Evolutionary conservation across 1,140 invertebrate genomes (phyloP).

Genomic region (Drosophila ficusphila): DNA sequence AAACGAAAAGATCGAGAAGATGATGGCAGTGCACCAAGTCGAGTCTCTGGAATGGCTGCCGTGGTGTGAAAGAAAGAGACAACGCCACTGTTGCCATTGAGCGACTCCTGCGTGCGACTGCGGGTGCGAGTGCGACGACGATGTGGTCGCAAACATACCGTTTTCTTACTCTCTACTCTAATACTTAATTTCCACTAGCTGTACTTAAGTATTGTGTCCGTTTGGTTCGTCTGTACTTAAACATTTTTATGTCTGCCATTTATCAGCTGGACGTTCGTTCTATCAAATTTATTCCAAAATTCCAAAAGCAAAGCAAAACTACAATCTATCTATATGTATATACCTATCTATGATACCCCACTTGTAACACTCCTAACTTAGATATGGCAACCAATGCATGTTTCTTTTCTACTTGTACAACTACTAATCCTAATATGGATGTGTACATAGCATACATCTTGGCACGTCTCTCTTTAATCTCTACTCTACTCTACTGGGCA

Average conservation of each 20-base stretch:
- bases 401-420: conserved; percentile 48
- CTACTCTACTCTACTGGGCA: conserved; percentile 50
- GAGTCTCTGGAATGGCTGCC: conserved; percentile 75
- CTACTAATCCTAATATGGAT: conserved; percentile 37
- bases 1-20: conserved; percentile 36
- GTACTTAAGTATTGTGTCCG: conserved; percentile 82
- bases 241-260: conserved; percentile 84
- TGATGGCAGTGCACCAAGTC: conserved; percentile 53
- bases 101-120: conserved; percentile 58
- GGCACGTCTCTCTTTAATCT: conserved; percentile 49
- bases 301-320: conserved; percentile 70
- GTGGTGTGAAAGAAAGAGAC: conserved; percentile 45
- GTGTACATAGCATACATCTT: conserved; percentile 45
- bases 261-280: conserved; percentile 64
- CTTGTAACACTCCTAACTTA: conserved; percentile 43
- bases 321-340: conserved; percentile 51
- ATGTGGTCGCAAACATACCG: conserved; percentile 60
- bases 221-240: conserved; percentile 84
- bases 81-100: conserved; percentile 73
- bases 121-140: conserved; percentile 52
- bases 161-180: conserved; percentile 66
- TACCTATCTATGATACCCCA: conserved; percentile 40
- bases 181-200: conserved; percentile 73
- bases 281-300: conserved; percentile 67
- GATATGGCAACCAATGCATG: conserved; percentile 66